Conservation (phyloP, 2,113 vertebrate genomes). For the Pomatorhinus ruficollis region DNA sequence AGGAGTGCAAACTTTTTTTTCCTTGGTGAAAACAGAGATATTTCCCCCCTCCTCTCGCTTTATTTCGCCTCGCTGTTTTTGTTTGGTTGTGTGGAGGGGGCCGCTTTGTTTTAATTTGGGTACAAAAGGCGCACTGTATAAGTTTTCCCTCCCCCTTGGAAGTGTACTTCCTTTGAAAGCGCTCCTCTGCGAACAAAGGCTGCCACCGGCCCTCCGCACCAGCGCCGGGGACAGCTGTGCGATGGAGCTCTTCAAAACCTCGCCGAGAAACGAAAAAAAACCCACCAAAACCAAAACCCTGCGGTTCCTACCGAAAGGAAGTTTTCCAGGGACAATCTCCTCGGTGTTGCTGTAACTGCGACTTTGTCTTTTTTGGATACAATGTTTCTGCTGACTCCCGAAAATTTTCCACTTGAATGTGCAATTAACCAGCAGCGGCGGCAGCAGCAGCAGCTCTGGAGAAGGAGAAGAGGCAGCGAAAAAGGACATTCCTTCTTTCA, state of each 20-base stretch:
- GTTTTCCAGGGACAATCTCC: conserved; percentile 80
- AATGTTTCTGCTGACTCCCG: conserved; percentile 87
- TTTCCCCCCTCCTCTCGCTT: background rate
- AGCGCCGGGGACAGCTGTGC: background rate
- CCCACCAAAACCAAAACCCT: background rate
- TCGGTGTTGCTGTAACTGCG: conserved; percentile 81
- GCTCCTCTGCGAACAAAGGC: conserved; percentile 74
- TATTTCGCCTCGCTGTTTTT: background rate
- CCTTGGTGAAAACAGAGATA: background rate
- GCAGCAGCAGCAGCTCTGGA: conserved; percentile 79
- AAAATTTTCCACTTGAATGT: conserved; percentile 89
- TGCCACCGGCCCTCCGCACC: conserved; percentile 61
- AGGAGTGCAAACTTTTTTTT: conserved; percentile 40
- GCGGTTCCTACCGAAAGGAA: conserved; percentile 80
- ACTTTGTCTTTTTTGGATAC: conserved; percentile 89
- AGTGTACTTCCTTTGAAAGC: conserved; percentile 63
- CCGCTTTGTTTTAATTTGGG: conserved; percentile 23
- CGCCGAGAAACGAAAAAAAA: background rate
- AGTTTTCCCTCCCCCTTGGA: conserved; percentile 52
- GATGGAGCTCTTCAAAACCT: background rate
- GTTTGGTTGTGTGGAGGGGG: background rate
- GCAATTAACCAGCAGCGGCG: conserved; percentile 86
- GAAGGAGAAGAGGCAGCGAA: conserved; percentile 83
- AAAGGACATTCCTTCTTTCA: conserved; percentile 86
- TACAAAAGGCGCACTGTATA: conserved; percentile 55